Base-by-base conservation (phyloP, 2,888 invertebrate species). In the Seladonia tumulorum region DNA sequence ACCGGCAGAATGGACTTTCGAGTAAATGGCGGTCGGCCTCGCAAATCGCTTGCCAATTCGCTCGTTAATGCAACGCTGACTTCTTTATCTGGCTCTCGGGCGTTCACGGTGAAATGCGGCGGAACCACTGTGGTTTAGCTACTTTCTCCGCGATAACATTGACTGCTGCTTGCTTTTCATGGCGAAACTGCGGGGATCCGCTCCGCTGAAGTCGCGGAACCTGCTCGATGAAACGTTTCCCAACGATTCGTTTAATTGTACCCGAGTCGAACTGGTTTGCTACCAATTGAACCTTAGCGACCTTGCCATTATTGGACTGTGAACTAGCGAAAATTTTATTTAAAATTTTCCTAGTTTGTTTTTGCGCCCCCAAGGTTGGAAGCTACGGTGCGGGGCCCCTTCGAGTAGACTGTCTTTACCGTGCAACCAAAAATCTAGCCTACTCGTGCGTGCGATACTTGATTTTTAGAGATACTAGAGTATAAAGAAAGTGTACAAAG, bases 41-140 rank as follows among this genome's bases (percentile, higher is more conserved):
- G 66, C 47, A 77, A 83, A 83, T 83, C 76, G 83, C 14, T 72
- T 66, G 77, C 77, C 72, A 73, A 83, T 82, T 83, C 49, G 75
- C 63, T 35, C 71, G 71, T 70, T 81, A 75, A 82, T 71, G 71
- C 71, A 42, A 71, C 71, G 71, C 42, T 71, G 71, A 42, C 42
- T 71, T 71, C 42, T 71, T 71, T 71, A 42, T 71, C n/a, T n/a
- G 71, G 22, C 42, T 42, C 63, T 29, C 63, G 63, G 63, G 63
- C 63, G 63, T 72, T 72, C 42, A 42, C 57, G 18, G 16, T 74
- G 74, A 39, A 57, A 63, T 29, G 29, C 63, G 63, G 63, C 63
- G 63, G 29, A 63, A 63, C 16, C 63, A 16, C 29, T 63, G 63
- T 29, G 63, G 63, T 63, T 63, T 16, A 63, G 63, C 63, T 63